These are phyloP conservation scores for Pedionomus torquatus DNA, from an alignment of 2,113 vertebrate genomes.

Conservation along the genomic window DNA sequence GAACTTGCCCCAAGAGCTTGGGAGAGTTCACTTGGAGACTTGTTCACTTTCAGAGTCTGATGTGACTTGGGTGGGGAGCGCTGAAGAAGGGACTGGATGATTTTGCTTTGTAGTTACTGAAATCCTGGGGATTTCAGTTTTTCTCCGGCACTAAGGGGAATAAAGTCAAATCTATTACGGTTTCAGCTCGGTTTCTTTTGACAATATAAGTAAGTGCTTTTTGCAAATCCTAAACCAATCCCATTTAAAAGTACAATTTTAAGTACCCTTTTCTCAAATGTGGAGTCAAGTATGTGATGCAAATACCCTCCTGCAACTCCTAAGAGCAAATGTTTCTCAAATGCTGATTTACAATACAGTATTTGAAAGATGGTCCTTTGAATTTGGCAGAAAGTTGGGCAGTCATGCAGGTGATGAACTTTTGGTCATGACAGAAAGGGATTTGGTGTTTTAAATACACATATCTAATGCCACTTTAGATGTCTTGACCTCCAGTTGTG, in stretches of 20 bases:
- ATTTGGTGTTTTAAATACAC: background rate
- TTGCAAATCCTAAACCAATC: background rate
- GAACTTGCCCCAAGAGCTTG: background rate
- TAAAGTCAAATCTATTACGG: background rate
- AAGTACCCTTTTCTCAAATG: background rate
- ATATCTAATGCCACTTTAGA: rapidly evolving
- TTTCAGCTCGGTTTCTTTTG: background rate
- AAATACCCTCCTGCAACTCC: background rate
- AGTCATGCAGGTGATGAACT: background rate
- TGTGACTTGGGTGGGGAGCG: background rate
- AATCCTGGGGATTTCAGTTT: background rate
- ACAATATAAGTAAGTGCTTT: background rate
- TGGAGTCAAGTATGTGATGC: rapidly evolving
- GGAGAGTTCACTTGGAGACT: background rate
- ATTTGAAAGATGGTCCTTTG: background rate
- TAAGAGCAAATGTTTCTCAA: background rate
- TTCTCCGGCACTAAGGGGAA: background rate
- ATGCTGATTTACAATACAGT: rapidly evolving
- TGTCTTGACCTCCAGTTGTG: background rate
- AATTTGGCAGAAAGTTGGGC: background rate
- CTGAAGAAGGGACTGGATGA: background rate
- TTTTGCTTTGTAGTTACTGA: background rate
- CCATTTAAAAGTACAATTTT: background rate
- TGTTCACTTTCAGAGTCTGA: no score
- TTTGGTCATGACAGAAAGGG: background rate